Conservation (phyloP, 35 echinoderm and acorn worm species). For the Lytechinus pictus region DNA sequence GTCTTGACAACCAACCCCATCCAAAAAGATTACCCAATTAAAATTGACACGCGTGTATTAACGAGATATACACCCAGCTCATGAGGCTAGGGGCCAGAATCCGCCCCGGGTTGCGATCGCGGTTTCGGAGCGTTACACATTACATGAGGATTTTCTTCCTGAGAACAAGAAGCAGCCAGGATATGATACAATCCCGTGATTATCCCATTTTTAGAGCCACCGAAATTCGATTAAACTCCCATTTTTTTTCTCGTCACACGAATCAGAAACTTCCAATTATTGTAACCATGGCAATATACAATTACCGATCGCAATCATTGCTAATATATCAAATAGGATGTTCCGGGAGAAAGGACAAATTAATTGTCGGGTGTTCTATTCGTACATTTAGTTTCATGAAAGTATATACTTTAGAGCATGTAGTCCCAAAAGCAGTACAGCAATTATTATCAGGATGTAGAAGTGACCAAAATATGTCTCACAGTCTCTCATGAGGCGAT, state of each 20-base stretch:
- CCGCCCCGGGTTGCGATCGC: neutral
- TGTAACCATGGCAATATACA: neutral
- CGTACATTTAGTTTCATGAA: neutral
- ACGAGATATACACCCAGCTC: neutral
- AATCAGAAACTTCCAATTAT: neutral
- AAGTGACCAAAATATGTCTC: neutral
- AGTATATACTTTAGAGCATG: neutral
- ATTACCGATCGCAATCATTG: neutral
- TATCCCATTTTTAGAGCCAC: neutral
- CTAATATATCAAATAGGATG: neutral
- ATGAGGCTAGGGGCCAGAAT: neutral
- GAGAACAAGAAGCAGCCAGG: neutral
- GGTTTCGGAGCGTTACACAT: neutral
- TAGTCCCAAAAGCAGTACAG: neutral
- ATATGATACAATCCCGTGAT: neutral
- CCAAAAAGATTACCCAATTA: neutral
- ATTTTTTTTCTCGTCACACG: neutral
- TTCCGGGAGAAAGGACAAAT: neutral
- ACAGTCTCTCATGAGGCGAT: too few relatives aligned
- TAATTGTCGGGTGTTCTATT: neutral
- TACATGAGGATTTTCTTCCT: neutral
- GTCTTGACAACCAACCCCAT: neutral
- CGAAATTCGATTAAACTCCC: neutral
- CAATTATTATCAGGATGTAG: neutral
- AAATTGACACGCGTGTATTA: neutral